Evolutionary conservation across 2,797 vertebrate genomes (phyloP).

Genomic region (Ara ararauna): DNA sequence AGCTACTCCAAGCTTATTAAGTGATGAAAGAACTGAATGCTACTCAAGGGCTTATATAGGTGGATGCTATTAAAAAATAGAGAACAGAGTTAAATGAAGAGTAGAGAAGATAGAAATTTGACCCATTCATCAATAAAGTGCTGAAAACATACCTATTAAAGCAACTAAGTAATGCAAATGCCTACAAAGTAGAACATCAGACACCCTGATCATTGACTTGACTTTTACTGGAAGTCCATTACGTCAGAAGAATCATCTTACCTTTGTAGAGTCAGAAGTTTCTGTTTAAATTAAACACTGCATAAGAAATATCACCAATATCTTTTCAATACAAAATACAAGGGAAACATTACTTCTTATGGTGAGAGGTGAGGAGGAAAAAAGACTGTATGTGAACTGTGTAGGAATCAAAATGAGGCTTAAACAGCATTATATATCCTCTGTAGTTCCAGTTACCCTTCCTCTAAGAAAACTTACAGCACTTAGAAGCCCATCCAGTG

Average conservation of each 20-base stretch:
- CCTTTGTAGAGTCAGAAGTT: background rate
- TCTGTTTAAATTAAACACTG: background rate
- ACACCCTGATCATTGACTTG: fast-evolving
- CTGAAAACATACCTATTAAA: background rate
- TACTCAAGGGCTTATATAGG: background rate
- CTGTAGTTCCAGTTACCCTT: background rate
- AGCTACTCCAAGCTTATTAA: background rate
- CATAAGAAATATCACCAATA: background rate
- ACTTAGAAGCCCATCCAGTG: background rate
- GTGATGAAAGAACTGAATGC: background rate
- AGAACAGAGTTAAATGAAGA: background rate
- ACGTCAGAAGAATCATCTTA: background rate
- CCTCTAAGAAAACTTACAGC: background rate
- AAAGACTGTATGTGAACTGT: background rate
- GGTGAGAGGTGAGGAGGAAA: background rate
- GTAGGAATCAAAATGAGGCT: background rate
- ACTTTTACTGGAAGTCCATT: background rate
- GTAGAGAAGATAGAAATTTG: background rate
- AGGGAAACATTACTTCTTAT: background rate
- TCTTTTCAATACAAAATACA: background rate
- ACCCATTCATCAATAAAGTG: background rate
- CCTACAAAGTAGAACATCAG: background rate
- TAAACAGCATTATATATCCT: background rate
- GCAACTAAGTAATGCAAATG: background rate
- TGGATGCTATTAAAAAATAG: background rate